These are phyloP conservation scores for Brachyalestes nurse DNA, from an alignment of 2,797 vertebrate genomes.

Conservation along the genomic window DNA sequence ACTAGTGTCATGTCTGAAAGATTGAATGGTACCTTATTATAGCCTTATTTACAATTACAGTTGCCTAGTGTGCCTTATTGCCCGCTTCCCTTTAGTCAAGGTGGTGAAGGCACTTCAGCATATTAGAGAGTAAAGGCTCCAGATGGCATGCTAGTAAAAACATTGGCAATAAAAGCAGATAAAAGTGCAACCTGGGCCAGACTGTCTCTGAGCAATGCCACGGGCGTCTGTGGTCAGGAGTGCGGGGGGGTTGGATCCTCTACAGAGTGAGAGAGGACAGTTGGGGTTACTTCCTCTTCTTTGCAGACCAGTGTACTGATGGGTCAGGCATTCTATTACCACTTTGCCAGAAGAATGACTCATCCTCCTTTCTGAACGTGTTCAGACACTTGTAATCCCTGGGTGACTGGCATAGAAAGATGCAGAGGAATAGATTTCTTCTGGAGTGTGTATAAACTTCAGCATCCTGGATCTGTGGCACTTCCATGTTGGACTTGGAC, in stretches of 20 bases:
- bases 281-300: conserved; percentile 10
- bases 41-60: not conserved
- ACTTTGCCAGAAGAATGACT: not conserved
- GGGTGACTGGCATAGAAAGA: not conserved
- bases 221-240: not conserved
- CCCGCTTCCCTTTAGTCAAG: not conserved
- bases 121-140: not conserved
- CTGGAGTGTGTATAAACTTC: not conserved
- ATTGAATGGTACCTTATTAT: too few species aligned
- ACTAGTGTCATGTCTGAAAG: not conserved
- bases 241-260: conserved; percentile 4
- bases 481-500: too few species aligned
- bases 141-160: conserved; percentile 14
- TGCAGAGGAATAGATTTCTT: not conserved
- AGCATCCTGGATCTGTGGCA: not conserved
- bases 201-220: conserved; percentile 5
- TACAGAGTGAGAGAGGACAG: conserved; percentile 8
- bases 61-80: not conserved
- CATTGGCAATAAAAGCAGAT: not conserved
- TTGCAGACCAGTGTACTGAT: conserved; percentile 2
- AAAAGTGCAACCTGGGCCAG: not conserved
- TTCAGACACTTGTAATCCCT: not conserved
- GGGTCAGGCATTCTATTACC: conserved; percentile 2
- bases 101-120: not conserved
- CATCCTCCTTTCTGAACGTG: not conserved